Evolutionary conservation across 2,888 invertebrate species (phyloP), one percentile per base, ranked within the genome.

Genomic region (Sphaeridia pumilis): DNA sequence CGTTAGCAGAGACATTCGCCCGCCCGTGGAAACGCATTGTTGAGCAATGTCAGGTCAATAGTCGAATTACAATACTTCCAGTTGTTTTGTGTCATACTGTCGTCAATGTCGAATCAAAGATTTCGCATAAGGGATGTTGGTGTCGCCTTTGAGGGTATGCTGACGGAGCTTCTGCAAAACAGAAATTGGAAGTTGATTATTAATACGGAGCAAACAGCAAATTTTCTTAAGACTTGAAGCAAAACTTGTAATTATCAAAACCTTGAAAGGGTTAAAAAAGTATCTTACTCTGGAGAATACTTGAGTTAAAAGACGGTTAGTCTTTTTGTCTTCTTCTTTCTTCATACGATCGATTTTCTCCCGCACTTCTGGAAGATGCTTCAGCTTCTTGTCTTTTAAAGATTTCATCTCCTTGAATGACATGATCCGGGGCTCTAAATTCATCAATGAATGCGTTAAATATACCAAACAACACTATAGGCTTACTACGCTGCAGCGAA

Each of bases 251-350:
- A n/a, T n/a, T n/a, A n/a, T n/a, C n/a, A n/a, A n/a, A n/a, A 38
- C 17, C 20, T 17, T 20, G 17, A 10, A 25, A 2, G 43, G 34
- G 17, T 10, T 35, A 35, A 36, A 21, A 36, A 43, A 21, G 21
- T 43, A 45, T 59, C 63, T 63, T 71, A 84, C 84, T 75, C 78
- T 81, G 68, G 83, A 83, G 70, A 86, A 87, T 54, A 85, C 75
- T 68, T 81, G 78, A 1, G 81, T 81, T 76, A 87, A 79, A 26
- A 86, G 69, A 61, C 82, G 76, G 72, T 87, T 87, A 10, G 82
- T 80, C 61, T 77, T 69, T 66, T 76, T 78, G 1, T 76, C 73
- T 45, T 76, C 76, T 64, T 81, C 78, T 60, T 80, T 78, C 51
- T 74, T 76, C 21, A 73, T 69, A 4, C 76, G 74, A 46, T 78